These are phyloP conservation scores for Scolanthus callimorphus DNA, from an alignment of 92 coral and sea anemone species.

Conservation along the genomic window DNA sequence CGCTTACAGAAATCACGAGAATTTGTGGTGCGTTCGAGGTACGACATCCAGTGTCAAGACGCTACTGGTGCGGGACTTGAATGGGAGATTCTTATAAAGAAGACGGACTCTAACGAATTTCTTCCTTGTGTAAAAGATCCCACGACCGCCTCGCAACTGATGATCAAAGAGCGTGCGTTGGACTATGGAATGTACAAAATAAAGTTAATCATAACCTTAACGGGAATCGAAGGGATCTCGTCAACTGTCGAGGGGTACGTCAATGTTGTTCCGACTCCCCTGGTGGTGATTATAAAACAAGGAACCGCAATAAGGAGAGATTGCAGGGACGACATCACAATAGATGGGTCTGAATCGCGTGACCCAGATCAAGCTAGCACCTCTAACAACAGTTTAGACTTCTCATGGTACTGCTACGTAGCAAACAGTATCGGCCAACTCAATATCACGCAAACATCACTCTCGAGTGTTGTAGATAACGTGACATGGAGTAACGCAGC, in stretches of 20 bases:
- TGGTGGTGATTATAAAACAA: slow-evolving; percentile 28
- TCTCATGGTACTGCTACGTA: slow-evolving; percentile 36
- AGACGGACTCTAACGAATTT: not conserved
- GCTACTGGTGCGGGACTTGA: slow-evolving; percentile 38
- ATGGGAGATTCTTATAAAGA: slow-evolving; percentile 40
- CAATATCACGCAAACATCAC: slow-evolving; percentile 5
- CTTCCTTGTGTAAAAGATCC: slow-evolving; percentile 9
- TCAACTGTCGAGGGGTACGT: slow-evolving; percentile 32
- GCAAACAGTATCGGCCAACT: slow-evolving; percentile 9
- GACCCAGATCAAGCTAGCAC: slow-evolving; percentile 31
- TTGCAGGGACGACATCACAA: slow-evolving; percentile 4
- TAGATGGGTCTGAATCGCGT: slow-evolving; percentile 53
- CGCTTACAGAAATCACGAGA: slow-evolving; percentile 26
- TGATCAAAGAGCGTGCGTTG: slow-evolving; percentile 20
- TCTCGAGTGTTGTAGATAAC: slow-evolving; percentile 5
- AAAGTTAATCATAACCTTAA: slow-evolving; percentile 34
- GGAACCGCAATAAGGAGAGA: slow-evolving; percentile 42
- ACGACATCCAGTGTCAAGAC: slow-evolving; percentile 24
- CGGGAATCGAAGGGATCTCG: slow-evolving; percentile 22
- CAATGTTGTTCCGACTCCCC: slow-evolving; percentile 30
- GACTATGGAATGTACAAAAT: slow-evolving; percentile 36
- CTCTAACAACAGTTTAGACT: slow-evolving; percentile 11
- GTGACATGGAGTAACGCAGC: not conserved
- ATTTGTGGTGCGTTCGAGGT: slow-evolving; percentile 30
- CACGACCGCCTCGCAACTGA: slow-evolving; percentile 34